Percentiles rank a stretch among this genome's conserved stretches.
These are phyloP conservation scores for Darevskia nairensis DNA, from an alignment of 2,797 vertebrate species.

Conservation along the genomic window DNA sequence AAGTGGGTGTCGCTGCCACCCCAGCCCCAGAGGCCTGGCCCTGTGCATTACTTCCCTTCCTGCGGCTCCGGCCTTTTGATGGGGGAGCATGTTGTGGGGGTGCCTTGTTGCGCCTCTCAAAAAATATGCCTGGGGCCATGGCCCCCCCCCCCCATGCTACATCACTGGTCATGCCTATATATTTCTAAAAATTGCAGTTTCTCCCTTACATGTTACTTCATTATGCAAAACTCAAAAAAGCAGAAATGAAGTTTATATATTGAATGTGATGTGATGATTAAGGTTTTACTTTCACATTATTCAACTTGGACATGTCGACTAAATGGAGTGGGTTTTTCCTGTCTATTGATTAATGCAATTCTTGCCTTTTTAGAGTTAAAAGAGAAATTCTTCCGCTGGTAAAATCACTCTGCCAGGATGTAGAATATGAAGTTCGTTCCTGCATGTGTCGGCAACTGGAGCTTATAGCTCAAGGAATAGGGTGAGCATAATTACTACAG, in stretches of 20 bases:
- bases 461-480: conserved; percentile 88
- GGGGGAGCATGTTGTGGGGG: no score
- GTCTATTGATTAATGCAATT: neutral
- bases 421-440: conserved; percentile 91
- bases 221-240: neutral
- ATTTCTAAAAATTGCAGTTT: conserved; percentile 2
- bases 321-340: conserved; percentile 3
- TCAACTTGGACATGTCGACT: neutral
- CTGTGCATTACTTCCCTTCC: no score
- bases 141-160: no score
- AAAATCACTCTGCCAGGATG: conserved; percentile 91
- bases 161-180: no score
- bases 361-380: conserved; percentile 84
- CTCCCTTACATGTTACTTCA: neutral
- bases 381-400: conserved; percentile 92
- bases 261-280: neutral
- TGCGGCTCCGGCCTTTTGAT: no score
- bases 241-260: neutral
- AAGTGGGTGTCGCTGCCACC: no score
- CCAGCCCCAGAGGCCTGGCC: no score
- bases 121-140: no score
- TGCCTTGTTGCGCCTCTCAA: no score
- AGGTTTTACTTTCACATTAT: neutral
- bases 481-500: conserved; percentile 80
- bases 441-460: conserved; percentile 94